phyloP scores from a whole-genome alignment of 2,797 vertebrate species.

The Pseudochirops corinnae region DNA sequence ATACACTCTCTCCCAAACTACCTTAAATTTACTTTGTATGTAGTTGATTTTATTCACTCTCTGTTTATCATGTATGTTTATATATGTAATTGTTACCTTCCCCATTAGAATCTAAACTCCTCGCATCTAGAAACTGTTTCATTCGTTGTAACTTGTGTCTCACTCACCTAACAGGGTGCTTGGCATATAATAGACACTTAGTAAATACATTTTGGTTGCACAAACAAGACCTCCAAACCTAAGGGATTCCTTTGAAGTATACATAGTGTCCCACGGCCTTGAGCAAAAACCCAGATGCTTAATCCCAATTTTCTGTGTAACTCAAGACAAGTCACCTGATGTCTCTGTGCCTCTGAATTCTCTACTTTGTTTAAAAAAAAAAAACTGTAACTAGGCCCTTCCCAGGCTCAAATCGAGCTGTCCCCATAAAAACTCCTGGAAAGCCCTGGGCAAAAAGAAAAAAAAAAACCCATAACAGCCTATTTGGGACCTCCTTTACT shows the following conservation, averaged over 20 bases:
- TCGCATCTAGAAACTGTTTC: background rate
- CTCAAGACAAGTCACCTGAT: background rate
- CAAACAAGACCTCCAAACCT: background rate
- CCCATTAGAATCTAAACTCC: background rate
- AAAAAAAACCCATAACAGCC: background rate
- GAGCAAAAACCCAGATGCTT: background rate
- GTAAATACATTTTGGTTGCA: background rate
- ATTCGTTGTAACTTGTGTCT: background rate
- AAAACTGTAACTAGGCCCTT: background rate
- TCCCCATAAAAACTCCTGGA: background rate
- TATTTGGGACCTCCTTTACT: slow-evolving; percentile 8
- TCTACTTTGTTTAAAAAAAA: background rate
- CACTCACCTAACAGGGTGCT: background rate
- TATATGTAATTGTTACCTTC: background rate
- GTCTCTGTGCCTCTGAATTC: background rate
- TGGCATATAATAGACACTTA: background rate
- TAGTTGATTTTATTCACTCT: background rate
- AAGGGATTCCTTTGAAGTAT: background rate
- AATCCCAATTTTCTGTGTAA: background rate
- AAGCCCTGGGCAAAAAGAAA: background rate
- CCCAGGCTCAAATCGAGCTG: background rate
- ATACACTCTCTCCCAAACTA: background rate
- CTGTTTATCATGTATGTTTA: background rate
- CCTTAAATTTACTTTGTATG: background rate
- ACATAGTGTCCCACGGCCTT: background rate